A percentile compares a stretch with the other conserved stretches of the same genome.
Conservation (phyloP, 2,888 invertebrate genomes). For the Mamestra brassicae region DNA sequence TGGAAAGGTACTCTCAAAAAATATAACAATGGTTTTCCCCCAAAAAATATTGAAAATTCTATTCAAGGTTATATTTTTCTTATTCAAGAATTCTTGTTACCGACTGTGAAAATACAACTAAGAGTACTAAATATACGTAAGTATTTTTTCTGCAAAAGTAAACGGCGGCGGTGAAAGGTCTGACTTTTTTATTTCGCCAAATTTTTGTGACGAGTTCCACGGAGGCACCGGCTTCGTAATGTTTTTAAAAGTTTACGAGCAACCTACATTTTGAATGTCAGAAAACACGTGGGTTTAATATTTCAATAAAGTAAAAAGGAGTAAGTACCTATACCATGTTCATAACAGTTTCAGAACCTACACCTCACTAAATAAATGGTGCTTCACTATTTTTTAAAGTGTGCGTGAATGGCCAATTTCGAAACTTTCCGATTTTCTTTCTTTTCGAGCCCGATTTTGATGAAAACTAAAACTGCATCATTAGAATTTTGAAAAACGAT, state of each 20-base stretch:
- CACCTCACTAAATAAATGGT: not conserved
- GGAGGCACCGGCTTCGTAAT: not conserved
- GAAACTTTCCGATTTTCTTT: too few relatives aligned
- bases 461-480: too few relatives aligned
- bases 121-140: conserved; percentile 10
- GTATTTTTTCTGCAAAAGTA: conserved; percentile 24
- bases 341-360: not conserved
- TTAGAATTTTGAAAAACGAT: too few relatives aligned
- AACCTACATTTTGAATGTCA: conserved; percentile 1
- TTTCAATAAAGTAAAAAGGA: conserved; percentile 4
- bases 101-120: conserved; percentile 12
- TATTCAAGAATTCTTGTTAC: conserved; percentile 20
- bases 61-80: conserved; percentile 10
- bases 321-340: not conserved
- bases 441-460: too few relatives aligned
- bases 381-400: not conserved
- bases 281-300: conserved; percentile 9
- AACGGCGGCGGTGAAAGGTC: conserved; percentile 3
- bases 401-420: too few relatives aligned
- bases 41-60: conserved; percentile 12
- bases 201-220: conserved; percentile 5
- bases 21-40: conserved; percentile 13
- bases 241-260: conserved; percentile 17
- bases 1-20: conserved; percentile 13
- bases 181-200: conserved; percentile 26